Base-by-base conservation (phyloP, 1,140 invertebrate species). In the Drosophila serrata region DNA sequence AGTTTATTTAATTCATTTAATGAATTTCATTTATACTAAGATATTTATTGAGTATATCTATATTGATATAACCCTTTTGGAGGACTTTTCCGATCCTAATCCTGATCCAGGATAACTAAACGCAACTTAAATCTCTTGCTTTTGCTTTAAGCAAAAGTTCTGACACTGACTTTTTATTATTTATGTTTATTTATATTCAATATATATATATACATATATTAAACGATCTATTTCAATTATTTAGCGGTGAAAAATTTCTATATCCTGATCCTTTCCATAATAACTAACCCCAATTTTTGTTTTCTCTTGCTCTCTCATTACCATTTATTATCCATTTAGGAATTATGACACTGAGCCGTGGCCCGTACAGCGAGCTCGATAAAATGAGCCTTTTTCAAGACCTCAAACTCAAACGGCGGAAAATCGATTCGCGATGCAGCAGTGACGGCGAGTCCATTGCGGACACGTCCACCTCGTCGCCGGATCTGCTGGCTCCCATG, bases 341-440 rank as follows among this genome's bases (percentile, higher is more conserved):
- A 97, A 98, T 97, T 97, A 98, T 98, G 97, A 98, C 97, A 96
- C 96, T 98, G 95, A 97, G 97, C 95, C 97, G 97, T 95, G 96
- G 97, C 94, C 96, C 97, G 95, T 95, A 94, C 94, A 96, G 95
- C 96, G 97, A 97, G 95, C 96, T 97, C 95, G 96, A 97, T 96
- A 98, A 97, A 95, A 99, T 99, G 98, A 98, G 98, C 96, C 96
- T 99, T 94, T 98, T 98, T 95, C 97, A 98, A 96, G 97, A 98
- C 95, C 96, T 98, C 94, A 98, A 99, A 95, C 95, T 99, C 94
- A 99, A 99, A 95, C 96, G 98, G 95, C 96, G 97, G 95, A 98
- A 98, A 96, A 97, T 98, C 93, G 98, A 98, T 95, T 98, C 97
- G 94, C 95, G 97, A 95, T 98, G 97, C 95, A 98, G 97, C 94